Evolutionary conservation across 2,888 invertebrate genomes (phyloP).

Genomic region (Anorthoa munda): DNA sequence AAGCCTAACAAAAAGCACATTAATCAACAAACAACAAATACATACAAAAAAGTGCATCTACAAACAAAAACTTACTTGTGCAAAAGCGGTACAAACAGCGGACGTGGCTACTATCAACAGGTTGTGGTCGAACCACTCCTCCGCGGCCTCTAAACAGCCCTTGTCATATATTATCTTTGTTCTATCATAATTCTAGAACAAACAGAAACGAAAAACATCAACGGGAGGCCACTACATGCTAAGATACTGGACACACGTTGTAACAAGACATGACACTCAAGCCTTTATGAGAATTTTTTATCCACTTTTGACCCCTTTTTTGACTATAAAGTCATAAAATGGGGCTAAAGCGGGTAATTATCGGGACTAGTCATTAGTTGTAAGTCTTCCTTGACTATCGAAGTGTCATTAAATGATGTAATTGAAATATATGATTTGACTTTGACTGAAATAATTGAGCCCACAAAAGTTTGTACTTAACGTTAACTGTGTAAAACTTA

Average conservation of each 20-base stretch:
- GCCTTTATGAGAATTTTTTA: too few relatives aligned
- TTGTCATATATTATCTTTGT: constrained; percentile 97
- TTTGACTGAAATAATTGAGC: too few relatives aligned
- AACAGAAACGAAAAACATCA: constrained; percentile 80
- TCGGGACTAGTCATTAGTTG: too few relatives aligned
- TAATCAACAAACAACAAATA: constrained; percentile 11
- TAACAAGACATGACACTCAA: background rate
- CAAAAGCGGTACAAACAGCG: constrained; percentile 97
- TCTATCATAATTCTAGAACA: constrained; percentile 94
- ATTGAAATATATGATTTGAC: too few relatives aligned
- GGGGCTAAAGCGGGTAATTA: too few relatives aligned
- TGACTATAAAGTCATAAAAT: too few relatives aligned
- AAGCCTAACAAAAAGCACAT: constrained; percentile 14
- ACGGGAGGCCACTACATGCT: constrained; percentile 53
- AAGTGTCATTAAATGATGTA: too few relatives aligned
- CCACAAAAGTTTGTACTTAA: too few relatives aligned
- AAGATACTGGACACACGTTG: constrained; percentile 18
- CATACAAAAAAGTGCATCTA: constrained; percentile 74
- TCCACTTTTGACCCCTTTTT: too few relatives aligned
- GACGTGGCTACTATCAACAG: constrained; percentile 97
- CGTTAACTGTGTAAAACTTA: too few relatives aligned
- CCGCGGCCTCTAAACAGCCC: constrained; percentile 98
- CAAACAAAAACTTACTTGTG: constrained; percentile 94
- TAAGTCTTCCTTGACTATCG: too few relatives aligned
- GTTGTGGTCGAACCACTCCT: constrained; percentile 98